These are phyloP conservation scores for Hystrix cristata DNA, from an alignment of 2,113 vertebrate genomes.

Conservation along the genomic window DNA sequence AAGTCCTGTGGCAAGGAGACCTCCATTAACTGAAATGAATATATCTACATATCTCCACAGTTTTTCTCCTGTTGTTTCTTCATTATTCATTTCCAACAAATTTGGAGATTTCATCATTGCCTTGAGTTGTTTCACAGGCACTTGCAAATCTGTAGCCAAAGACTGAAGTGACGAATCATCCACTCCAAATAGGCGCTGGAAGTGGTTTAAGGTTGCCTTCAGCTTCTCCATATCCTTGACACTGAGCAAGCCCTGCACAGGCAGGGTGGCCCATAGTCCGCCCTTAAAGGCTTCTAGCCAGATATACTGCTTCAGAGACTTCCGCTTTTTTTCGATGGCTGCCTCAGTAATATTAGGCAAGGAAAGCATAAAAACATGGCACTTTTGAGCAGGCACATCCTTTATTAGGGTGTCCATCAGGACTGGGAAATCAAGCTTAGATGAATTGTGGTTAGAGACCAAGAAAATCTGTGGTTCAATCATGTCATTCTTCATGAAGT, in stretches of 20 bases:
- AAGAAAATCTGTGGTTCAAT: slow-evolving; percentile 45
- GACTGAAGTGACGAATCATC: slow-evolving; percentile 44
- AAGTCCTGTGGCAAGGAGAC: neutral
- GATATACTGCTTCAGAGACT: slow-evolving; percentile 7
- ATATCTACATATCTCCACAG: neutral
- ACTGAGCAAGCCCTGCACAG: neutral
- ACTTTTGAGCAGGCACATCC: slow-evolving; percentile 44
- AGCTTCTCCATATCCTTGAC: slow-evolving; percentile 1
- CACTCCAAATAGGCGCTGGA: slow-evolving; percentile 54
- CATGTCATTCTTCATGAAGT: neutral
- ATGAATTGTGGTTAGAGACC: neutral
- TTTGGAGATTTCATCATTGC: neutral
- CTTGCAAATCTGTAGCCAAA: slow-evolving; percentile 20
- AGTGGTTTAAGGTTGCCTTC: neutral
- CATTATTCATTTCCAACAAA: neutral
- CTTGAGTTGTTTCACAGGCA: neutral
- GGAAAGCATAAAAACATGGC: slow-evolving; percentile 41
- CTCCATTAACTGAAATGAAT: neutral
- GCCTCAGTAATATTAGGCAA: slow-evolving; percentile 57
- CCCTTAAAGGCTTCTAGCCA: slow-evolving; percentile 57
- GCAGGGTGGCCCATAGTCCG: neutral
- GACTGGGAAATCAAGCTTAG: slow-evolving; percentile 60
- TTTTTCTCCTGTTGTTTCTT: neutral
- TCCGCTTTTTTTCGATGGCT: slow-evolving; percentile 52
- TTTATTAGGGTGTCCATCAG: slow-evolving; percentile 31